Base-by-base conservation (phyloP, 2,797 vertebrate species). In the Muscicapa striata region DNA sequence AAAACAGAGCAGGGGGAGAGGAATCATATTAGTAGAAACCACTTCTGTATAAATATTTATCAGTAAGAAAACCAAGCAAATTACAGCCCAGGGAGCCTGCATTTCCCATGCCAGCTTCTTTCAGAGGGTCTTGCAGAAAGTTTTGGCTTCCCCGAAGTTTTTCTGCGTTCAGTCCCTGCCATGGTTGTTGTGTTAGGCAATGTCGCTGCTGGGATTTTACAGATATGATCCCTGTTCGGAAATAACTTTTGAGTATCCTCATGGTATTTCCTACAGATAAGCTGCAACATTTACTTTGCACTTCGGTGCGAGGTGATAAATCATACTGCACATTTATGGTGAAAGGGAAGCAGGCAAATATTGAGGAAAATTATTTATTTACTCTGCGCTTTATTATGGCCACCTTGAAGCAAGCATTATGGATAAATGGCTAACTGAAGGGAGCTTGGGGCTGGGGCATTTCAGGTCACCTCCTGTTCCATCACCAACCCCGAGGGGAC, bases 351-450 rank as follows among this genome's bases (percentile, higher is more conserved):
- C 85, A 54, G 64, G 75, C 64, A 96, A 94, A 93, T 87, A 93
- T 4, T 75, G 74, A 26, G 58, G 73, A 84, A 93, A 90, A 64
- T 55, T 21, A 58, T 93, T 83, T 84, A 84, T 93, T 95, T 92
- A 67, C 89, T 82, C 61, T 76, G 77, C 0, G 2, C 49, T 84
- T 88, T 94, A 88, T 88, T 82, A 34, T 5, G 49, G 55, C 45
- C 70, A 41, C 0, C 0, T 8, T 23, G 45, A 74, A 76, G 43
- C 58, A 45, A 78, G 59, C 49, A 36, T 86, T 92, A 54, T 52
- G 51, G 18, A 52, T 81, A 46, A 87, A 75, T 55, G 74, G 16
- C 67, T 67, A 66, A 82, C 45, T 19, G 4, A 86, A 86, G 36
- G 48, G 77, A 62, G 43, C 13, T 13, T 17, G 22, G 38, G 66